These are phyloP conservation scores for Dryobotodes eremita DNA, from an alignment of 2,888 invertebrate species.

Conservation along the genomic window DNA sequence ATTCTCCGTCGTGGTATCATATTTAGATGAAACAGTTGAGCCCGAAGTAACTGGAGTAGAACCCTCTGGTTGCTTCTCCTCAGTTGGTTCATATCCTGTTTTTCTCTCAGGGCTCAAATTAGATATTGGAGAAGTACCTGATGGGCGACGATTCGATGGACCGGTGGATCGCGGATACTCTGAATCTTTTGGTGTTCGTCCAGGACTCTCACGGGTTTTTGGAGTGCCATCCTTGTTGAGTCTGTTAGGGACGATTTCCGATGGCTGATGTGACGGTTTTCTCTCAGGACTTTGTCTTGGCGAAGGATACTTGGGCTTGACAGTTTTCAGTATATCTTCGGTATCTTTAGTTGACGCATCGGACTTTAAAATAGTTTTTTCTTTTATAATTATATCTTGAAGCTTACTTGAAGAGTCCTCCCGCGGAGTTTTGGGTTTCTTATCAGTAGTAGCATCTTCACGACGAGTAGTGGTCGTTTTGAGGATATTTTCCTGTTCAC, in stretches of 20 bases:
- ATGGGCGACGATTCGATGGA: slow-evolving; percentile 28
- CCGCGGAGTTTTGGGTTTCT: slow-evolving; percentile 63
- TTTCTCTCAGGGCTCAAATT: slow-evolving; percentile 61
- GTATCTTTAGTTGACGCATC: slow-evolving; percentile 46
- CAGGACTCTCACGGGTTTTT: slow-evolving; percentile 27
- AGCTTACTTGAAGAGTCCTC: slow-evolving; percentile 79
- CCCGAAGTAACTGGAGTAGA: slow-evolving; percentile 29
- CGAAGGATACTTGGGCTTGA: slow-evolving; percentile 43
- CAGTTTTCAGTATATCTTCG: slow-evolving; percentile 38
- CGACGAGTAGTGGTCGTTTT: slow-evolving; percentile 62
- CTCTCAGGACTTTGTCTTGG: slow-evolving; percentile 63
- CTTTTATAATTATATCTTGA: slow-evolving; percentile 71
- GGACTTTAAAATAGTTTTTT: slow-evolving; percentile 49
- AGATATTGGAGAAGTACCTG: slow-evolving; percentile 47
- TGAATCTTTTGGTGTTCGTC: slow-evolving; percentile 30
- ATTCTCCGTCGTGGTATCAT: slow-evolving; percentile 31
- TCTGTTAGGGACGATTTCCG: slow-evolving; percentile 6
- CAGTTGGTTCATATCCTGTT: slow-evolving; percentile 35
- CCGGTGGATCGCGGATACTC: slow-evolving; percentile 1
- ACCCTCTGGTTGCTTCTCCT: slow-evolving; percentile 43
- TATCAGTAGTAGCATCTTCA: slow-evolving; percentile 38
- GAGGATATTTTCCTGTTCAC: slow-evolving; percentile 72
- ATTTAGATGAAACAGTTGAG: slow-evolving; percentile 40
- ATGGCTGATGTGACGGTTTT: slow-evolving; percentile 33
- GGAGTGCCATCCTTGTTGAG: slow-evolving; percentile 18